phyloP scores from a whole-genome alignment of 2,888 invertebrate genomes.

The Tipula helvola region DNA sequence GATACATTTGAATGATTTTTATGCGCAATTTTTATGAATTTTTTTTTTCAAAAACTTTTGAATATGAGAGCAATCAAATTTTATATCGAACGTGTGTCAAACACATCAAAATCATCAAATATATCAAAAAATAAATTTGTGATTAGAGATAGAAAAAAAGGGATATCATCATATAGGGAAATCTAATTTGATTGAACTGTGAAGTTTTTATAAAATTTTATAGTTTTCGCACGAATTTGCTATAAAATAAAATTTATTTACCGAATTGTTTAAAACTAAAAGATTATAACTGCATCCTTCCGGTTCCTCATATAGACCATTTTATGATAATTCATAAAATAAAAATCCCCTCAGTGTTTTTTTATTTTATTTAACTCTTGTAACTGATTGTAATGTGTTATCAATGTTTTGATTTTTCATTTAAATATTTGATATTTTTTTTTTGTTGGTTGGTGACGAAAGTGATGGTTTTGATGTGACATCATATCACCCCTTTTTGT shows the following conservation, averaged over 20 bases:
- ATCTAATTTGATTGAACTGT: not conserved
- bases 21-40: not conserved
- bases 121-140: not conserved
- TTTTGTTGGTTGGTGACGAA: not conserved
- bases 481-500: not conserved
- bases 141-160: not conserved
- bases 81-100: conserved; percentile 33
- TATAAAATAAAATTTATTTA: not conserved
- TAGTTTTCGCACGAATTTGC: not conserved
- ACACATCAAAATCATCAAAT: conserved; percentile 29
- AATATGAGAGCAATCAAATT: not conserved
- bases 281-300: not conserved
- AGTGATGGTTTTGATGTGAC: not conserved
- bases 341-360: not conserved
- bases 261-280: not conserved
- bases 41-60: not conserved
- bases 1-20: not conserved
- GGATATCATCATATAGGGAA: not conserved
- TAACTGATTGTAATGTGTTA: not conserved
- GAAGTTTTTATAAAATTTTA: not conserved
- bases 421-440: not conserved
- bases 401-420: conserved; percentile 4
- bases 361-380: not conserved
- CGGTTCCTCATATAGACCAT: not conserved
- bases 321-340: not conserved